These are phyloP conservation scores for Menura novaehollandiae DNA, from an alignment of 2,113 vertebrate genomes.

Conservation along the genomic window DNA sequence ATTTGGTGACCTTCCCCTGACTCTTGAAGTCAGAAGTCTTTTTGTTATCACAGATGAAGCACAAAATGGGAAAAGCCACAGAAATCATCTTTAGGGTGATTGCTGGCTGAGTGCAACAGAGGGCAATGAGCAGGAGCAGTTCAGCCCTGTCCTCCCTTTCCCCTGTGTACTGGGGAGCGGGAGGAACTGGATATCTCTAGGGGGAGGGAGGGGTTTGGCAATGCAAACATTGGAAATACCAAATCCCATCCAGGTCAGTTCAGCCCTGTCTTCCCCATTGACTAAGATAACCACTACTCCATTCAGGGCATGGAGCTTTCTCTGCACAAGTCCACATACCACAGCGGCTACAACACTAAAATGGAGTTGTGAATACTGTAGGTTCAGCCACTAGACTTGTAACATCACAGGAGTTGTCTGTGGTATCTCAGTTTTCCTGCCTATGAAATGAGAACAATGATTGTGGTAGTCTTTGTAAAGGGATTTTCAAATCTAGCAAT, in stretches of 20 bases:
- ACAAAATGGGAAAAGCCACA: not conserved
- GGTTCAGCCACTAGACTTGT: not conserved
- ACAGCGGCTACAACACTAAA: not conserved
- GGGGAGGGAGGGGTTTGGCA: not conserved
- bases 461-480: not conserved
- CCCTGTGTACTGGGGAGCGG: fast-evolving
- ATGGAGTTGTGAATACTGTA: not conserved
- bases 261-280: not conserved
- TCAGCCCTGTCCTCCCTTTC: not conserved
- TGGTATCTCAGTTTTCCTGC: not conserved
- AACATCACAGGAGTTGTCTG: not conserved
- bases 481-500: not conserved
- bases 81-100: not conserved
- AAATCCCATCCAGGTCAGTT: not conserved
- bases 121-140: not conserved
- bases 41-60: not conserved
- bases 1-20: not conserved
- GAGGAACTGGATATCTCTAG: not conserved
- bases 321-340: not conserved
- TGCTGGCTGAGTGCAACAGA: not conserved
- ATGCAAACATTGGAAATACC: not conserved
- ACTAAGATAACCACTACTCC: not conserved
- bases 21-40: not conserved
- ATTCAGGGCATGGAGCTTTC: not conserved
- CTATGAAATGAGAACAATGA: not conserved